Evolutionary conservation across 2,888 invertebrate genomes (phyloP).

Genomic region (Morinoia aosen): DNA sequence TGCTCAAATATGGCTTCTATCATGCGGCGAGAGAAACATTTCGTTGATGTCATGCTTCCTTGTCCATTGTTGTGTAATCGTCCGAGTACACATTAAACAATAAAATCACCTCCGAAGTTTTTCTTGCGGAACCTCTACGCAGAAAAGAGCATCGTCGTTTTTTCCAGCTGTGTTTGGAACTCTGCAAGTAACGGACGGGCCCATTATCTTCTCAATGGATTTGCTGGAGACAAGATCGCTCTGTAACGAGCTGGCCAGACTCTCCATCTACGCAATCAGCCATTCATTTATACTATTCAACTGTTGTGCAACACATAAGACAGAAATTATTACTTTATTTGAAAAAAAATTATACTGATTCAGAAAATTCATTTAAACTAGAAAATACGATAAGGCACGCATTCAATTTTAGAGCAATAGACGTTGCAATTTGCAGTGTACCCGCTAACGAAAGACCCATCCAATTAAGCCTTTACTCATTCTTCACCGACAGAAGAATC

Average conservation of each 20-base stretch:
- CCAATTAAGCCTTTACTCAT: neutral
- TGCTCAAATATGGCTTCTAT: neutral
- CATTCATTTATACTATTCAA: neutral
- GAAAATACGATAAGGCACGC: neutral
- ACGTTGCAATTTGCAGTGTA: neutral
- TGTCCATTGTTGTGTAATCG: constrained; percentile 7
- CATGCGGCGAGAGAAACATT: neutral
- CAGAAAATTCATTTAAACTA: neutral
- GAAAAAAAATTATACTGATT: neutral
- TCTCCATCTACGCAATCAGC: neutral
- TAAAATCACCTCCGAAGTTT: neutral
- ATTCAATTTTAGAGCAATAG: neutral
- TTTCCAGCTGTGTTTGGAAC: constrained; percentile 1
- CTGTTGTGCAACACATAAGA: neutral
- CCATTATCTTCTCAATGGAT: neutral
- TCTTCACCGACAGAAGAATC: neutral
- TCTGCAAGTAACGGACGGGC: neutral
- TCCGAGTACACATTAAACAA: neutral
- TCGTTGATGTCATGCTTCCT: constrained; percentile 25
- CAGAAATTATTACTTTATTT: neutral
- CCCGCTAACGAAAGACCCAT: neutral
- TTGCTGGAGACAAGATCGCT: neutral
- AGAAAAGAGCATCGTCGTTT: neutral
- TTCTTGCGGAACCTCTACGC: constrained; percentile 20
- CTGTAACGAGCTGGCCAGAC: neutral